Evolutionary conservation across 2,113 vertebrate species (phyloP).

Genomic region (Petroica traversi): DNA sequence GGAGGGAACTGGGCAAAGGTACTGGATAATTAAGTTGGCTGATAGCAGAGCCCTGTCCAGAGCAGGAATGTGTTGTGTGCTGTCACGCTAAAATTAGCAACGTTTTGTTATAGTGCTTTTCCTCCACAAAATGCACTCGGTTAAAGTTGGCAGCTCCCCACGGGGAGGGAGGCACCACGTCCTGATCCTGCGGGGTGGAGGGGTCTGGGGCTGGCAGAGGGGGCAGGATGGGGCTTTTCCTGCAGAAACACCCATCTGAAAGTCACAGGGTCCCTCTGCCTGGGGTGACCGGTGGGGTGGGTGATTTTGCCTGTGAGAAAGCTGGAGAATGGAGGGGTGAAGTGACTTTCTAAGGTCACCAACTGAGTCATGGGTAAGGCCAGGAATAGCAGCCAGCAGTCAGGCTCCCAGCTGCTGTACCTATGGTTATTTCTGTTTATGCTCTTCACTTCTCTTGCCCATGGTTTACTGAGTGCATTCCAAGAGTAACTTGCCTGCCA

Average conservation of each 20-base stretch:
- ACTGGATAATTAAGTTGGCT: not conserved
- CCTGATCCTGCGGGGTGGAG: fast-evolving
- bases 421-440: slow-evolving; percentile 53
- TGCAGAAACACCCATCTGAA: not conserved
- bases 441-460: slow-evolving; percentile 14
- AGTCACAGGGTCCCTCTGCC: not conserved
- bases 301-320: not conserved
- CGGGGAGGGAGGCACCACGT: fast-evolving
- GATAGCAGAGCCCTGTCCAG: not conserved
- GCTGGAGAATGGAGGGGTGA: not conserved
- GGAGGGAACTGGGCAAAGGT: slow-evolving; percentile 1
- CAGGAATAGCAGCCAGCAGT: slow-evolving; percentile 39
- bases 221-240: not conserved
- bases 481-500: slow-evolving; percentile 38
- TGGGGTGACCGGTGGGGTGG: not conserved
- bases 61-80: not conserved
- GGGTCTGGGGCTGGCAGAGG: not conserved
- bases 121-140: not conserved
- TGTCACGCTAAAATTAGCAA: not conserved
- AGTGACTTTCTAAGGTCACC: slow-evolving; percentile 34
- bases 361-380: slow-evolving; percentile 39
- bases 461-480: slow-evolving; percentile 49
- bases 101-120: not conserved
- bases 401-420: slow-evolving; percentile 51
- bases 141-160: not conserved